Percentiles rank a stretch among this genome's conserved stretches.
Conservation (phyloP, 2,888 invertebrate species). For the Sinotaia quadrata region DNA sequence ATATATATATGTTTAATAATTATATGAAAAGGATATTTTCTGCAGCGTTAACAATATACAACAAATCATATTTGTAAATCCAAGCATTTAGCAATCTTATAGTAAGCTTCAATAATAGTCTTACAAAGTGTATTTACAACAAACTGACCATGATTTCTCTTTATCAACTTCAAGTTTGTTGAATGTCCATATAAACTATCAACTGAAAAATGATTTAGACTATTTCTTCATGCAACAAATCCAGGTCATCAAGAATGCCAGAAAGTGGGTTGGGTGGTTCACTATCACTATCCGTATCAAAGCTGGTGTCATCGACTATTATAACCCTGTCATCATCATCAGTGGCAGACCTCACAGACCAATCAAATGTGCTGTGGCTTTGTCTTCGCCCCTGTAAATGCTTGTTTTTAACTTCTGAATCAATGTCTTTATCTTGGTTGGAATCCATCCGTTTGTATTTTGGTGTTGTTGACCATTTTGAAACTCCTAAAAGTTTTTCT, state of each 20-base stretch:
- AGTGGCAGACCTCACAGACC: neutral
- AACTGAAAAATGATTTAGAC: too few relatives aligned
- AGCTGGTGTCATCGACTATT: neutral
- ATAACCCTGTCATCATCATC: neutral
- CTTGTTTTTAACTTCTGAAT: neutral
- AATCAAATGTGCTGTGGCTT: neutral
- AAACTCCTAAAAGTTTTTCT: constrained; percentile 12
- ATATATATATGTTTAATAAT: too few relatives aligned
- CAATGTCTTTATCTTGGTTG: neutral
- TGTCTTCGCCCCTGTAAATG: neutral
- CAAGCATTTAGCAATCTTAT: too few relatives aligned
- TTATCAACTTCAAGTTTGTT: too few relatives aligned
- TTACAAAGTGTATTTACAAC: too few relatives aligned
- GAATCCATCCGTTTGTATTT: constrained; percentile 17
- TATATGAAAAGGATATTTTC: too few relatives aligned
- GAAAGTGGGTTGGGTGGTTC: neutral
- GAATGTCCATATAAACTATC: too few relatives aligned
- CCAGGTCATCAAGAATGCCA: constrained; percentile 9
- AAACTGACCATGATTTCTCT: too few relatives aligned
- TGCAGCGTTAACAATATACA: too few relatives aligned
- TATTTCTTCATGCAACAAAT: constrained; percentile 19
- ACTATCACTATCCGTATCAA: neutral
- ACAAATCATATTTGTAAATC: too few relatives aligned
- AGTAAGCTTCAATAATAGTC: too few relatives aligned
- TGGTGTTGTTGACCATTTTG: constrained; percentile 11